Base-by-base conservation (phyloP, 2,888 invertebrate species). In the Xylocampa areola region DNA sequence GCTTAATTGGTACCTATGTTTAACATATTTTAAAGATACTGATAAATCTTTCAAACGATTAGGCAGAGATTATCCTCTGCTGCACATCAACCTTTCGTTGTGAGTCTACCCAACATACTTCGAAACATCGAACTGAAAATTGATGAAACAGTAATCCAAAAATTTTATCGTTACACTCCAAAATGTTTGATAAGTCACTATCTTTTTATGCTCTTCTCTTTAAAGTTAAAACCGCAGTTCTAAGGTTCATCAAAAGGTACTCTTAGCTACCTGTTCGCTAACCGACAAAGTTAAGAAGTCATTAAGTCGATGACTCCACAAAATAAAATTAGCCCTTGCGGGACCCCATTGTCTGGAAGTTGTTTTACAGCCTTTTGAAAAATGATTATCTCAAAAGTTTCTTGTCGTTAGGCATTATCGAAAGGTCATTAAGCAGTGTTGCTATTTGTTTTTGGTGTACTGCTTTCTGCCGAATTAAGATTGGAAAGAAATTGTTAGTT, bases 381-480 rank as follows among this genome's bases (percentile, higher is more conserved):
- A 88, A 88, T 86, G 80, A 85, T 88, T 82, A 87, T 85, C 72
- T 71, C 59, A 50, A 54, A 87, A 89, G 81, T 89, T 89, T 77
- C 44, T 57, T 70, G 53, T 65, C 75, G 76, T 82, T 77, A 81
- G 79, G 81, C 80, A 81, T 80, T 80, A 82, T 77, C 73, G 65
- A 53, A 51, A 73, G 48, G 11, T 50, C 48, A 60, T 68, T 64
- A 51, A 27, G 10, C 19, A 13, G 4, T 36, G 16, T 41, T 41
- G 19, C n/a, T 45, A 13, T 40, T 21, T 40, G 19, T 21, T 47
- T 1, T 17, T 40, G 5, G 7, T 11, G 4, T 27, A 8, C 17
- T 33, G 7, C 19, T 44, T 44, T 25, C 10, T 6, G 14, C 6
- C n/a, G 7, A 19, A 14, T 29, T 8, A 43, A 32, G 23, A n/a